Percentiles rank a stretch among this genome's conserved stretches.
These are phyloP conservation scores for Pteropus rufus DNA, from an alignment of 2,797 vertebrate genomes.

Conservation along the genomic window DNA sequence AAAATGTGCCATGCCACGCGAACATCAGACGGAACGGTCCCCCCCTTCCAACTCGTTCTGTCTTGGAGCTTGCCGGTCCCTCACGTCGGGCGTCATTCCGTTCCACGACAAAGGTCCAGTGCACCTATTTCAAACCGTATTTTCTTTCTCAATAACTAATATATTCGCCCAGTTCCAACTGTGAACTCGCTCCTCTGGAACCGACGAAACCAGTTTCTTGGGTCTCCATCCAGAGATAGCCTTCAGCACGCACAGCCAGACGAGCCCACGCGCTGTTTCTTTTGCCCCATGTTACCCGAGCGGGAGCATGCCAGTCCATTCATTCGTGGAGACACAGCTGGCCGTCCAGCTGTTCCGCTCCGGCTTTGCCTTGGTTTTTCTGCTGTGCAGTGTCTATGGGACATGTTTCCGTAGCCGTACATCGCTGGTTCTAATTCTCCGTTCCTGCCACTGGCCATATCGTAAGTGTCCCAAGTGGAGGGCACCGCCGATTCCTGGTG, in stretches of 20 bases:
- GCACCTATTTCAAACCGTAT: background rate
- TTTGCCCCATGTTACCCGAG: rapidly evolving
- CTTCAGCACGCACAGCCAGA: background rate
- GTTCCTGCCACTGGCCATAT: background rate
- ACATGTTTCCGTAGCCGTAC: background rate
- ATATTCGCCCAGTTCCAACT: background rate
- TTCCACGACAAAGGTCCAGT: no score
- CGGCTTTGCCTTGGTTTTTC: background rate
- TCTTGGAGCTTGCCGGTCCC: background rate
- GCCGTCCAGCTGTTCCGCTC: no score
- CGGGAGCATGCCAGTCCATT: rapidly evolving
- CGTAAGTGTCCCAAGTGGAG: rapidly evolving
- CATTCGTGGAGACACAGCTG: background rate
- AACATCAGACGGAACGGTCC: rapidly evolving
- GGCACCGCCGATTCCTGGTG: background rate
- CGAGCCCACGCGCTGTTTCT: rapidly evolving
- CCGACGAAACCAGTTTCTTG: rapidly evolving
- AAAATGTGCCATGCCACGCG: rapidly evolving
- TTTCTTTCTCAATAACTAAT: background rate
- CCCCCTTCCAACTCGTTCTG: background rate
- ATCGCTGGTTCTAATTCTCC: background rate
- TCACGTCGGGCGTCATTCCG: background rate
- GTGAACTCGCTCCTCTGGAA: background rate
- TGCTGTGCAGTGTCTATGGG: rapidly evolving
- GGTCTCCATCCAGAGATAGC: rapidly evolving